These are phyloP conservation scores for Papilio elwesi DNA, from an alignment of 2,888 invertebrate species.

Conservation along the genomic window DNA sequence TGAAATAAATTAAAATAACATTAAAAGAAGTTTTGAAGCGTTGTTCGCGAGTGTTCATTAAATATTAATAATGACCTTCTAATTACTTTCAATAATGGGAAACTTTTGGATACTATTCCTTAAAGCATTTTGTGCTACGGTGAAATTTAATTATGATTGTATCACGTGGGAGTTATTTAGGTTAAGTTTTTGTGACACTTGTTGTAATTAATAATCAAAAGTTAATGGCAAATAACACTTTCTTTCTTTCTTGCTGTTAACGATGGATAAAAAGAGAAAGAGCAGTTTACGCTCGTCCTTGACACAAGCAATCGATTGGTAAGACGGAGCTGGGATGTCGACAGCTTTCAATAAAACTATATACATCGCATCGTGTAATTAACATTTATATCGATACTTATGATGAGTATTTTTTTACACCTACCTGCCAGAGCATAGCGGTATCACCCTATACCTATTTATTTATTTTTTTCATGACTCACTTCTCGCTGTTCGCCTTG, in stretches of 20 bases:
- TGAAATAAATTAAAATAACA: not conserved
- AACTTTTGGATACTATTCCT: not conserved
- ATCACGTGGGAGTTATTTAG: not conserved
- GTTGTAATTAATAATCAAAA: not conserved
- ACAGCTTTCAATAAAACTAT: slow-evolving; percentile 22
- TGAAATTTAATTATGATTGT: not conserved
- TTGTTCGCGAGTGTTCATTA: not conserved
- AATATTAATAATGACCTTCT: not conserved
- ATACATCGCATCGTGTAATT: slow-evolving; percentile 21
- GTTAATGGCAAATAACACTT: not conserved
- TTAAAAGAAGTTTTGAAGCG: no score
- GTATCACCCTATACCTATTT: slow-evolving; percentile 25
- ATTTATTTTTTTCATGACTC: not conserved
- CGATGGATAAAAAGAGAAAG: slow-evolving; percentile 8
- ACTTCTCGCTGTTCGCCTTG: no score
- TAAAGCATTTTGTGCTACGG: not conserved
- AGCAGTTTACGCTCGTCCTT: slow-evolving; percentile 28
- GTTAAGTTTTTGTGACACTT: not conserved
- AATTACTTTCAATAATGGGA: no score
- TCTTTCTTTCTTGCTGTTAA: not conserved
- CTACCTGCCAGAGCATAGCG: not conserved
- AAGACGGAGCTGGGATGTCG: slow-evolving; percentile 13
- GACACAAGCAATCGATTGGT: slow-evolving; percentile 31
- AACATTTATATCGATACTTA: slow-evolving; percentile 9
- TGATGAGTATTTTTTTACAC: slow-evolving; percentile 27